Conservation (phyloP, 1,140 invertebrate genomes). For the Elymnias hypermnestra region DNA sequence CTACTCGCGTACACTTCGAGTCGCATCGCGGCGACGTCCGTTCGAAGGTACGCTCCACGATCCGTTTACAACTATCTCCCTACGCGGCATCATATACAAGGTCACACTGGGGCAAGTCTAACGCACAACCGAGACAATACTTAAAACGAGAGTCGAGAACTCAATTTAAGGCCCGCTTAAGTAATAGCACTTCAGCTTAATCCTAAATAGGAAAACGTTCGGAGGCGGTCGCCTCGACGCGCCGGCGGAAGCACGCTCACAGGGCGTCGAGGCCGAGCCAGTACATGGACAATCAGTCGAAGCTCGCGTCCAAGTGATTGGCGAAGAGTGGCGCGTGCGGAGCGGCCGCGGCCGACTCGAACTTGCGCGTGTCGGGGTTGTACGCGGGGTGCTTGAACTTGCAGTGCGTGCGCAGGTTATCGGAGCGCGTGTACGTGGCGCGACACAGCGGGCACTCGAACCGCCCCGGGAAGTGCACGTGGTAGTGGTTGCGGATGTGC, state of each 20-base stretch:
- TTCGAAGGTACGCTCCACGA: constrained; percentile 37
- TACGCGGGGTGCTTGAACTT: constrained; percentile 91
- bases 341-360: constrained; percentile 78
- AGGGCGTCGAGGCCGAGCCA: constrained; percentile 62
- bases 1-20: constrained; percentile 59
- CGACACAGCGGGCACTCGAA: constrained; percentile 92
- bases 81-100: constrained; percentile 47
- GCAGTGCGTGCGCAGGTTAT: constrained; percentile 91
- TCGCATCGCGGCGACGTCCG: constrained; percentile 21
- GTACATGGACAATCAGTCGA: constrained; percentile 71
- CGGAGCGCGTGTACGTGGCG: constrained; percentile 90
- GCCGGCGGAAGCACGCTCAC: constrained; percentile 46
- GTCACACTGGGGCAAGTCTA: constrained; percentile 71
- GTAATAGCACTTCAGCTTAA: constrained; percentile 74
- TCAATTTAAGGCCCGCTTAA: constrained; percentile 63
- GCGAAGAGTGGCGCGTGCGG: constrained; percentile 71
- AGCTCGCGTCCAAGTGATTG: constrained; percentile 61
- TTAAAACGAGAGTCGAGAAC: constrained; percentile 61
- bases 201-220: constrained; percentile 66
- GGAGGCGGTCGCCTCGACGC: constrained; percentile 33
- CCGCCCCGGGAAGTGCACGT: constrained; percentile 91
- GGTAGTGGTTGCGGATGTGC: constrained; percentile 93
- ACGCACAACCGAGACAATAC: constrained; percentile 74
- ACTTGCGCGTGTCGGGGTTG: constrained; percentile 88
- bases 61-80: constrained; percentile 36